Evolutionary conservation across 2,888 invertebrate genomes (phyloP).

Genomic region (Synanthedon myopaeformis): DNA sequence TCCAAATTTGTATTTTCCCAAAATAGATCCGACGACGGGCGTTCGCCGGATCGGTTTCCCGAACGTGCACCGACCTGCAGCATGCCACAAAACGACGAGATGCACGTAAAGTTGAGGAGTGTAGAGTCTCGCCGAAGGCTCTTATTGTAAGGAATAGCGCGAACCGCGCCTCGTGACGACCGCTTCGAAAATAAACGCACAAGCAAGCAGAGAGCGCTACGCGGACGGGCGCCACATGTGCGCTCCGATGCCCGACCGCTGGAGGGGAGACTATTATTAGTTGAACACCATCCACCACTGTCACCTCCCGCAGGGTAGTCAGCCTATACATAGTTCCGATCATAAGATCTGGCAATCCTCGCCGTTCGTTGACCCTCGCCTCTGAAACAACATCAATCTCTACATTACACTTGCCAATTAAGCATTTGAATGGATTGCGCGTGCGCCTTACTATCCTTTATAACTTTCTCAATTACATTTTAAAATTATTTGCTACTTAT

Average conservation of each 20-base stretch:
- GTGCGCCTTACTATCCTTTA: background rate
- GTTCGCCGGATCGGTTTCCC: slow-evolving; percentile 68
- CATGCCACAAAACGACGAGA: slow-evolving; percentile 36
- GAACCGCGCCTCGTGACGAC: slow-evolving; percentile 65
- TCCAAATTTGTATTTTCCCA: slow-evolving; percentile 88
- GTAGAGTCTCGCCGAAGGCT: slow-evolving; percentile 26
- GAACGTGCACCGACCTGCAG: slow-evolving; percentile 63
- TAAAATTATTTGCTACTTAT: no score
- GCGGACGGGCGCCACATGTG: slow-evolving; percentile 58
- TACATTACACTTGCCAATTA: slow-evolving; percentile 2
- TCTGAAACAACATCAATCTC: slow-evolving; percentile 39
- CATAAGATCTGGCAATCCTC: slow-evolving; percentile 61
- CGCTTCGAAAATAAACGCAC: slow-evolving; percentile 63
- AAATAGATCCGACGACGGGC: slow-evolving; percentile 74
- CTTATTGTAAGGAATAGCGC: slow-evolving; percentile 57
- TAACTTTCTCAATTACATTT: background rate
- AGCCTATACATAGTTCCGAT: slow-evolving; percentile 64
- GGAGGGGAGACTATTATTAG: slow-evolving; percentile 70
- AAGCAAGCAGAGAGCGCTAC: slow-evolving; percentile 30
- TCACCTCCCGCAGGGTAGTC: slow-evolving; percentile 69
- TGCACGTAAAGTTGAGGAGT: slow-evolving; percentile 29
- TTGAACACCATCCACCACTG: slow-evolving; percentile 66
- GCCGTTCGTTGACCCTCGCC: slow-evolving; percentile 58
- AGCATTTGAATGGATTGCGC: background rate
- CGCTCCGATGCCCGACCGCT: slow-evolving; percentile 52